Evolutionary conservation across 2,113 vertebrate species (phyloP), one percentile per base, ranked within the genome.

Genomic region (Dascyllus trimaculatus): DNA sequence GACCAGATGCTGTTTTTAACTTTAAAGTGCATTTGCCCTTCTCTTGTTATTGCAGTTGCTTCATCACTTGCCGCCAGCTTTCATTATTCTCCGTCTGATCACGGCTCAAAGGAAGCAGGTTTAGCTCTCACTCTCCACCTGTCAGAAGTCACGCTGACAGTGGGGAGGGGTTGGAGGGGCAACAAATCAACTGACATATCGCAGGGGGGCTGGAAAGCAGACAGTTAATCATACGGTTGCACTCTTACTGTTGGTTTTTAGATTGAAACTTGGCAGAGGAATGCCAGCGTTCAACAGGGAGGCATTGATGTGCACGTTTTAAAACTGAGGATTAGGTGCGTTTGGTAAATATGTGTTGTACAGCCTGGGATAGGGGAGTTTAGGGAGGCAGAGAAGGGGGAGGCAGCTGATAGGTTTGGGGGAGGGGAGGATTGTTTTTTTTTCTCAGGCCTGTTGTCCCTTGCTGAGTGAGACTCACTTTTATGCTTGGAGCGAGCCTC

Each of bases 71-170:
- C 65, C 84, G 56, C 24, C 51, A 11, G 32, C 80, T 78, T 84
- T 88, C 84, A 82, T 91, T 91, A 58, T 86, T 83, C 88, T 86
- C 56, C 48, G 73, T 63, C 93, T 74, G 93, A 93, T 73, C 85
- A 92, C 87, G 94, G 85, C 62, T 91, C 81, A 79, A 95, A 92
- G 0, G 19, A 91, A 62, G 85, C 84, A 95, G 85, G 89, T 96
- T 97, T 59, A 92, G 73, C 82, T 96, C 95, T 85, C 96, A 94
- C 0, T 73, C 93, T 9, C 95, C 97, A 63, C 93, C 95, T 48
- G 96, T 96, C 80, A 96, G 85, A 87, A 94, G 77, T 81, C 80
- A 78, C 62, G 60, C 59, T 70, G 4, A 13, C 21, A 32, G 45
- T 17, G 24, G 35, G n/a, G 29, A 29, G 18, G 43, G 38, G n/a